Percentiles rank a stretch among this genome's conserved stretches.
Evolutionary conservation across 1,140 invertebrate species (phyloP).

Genomic region (Musca vetustissima): DNA sequence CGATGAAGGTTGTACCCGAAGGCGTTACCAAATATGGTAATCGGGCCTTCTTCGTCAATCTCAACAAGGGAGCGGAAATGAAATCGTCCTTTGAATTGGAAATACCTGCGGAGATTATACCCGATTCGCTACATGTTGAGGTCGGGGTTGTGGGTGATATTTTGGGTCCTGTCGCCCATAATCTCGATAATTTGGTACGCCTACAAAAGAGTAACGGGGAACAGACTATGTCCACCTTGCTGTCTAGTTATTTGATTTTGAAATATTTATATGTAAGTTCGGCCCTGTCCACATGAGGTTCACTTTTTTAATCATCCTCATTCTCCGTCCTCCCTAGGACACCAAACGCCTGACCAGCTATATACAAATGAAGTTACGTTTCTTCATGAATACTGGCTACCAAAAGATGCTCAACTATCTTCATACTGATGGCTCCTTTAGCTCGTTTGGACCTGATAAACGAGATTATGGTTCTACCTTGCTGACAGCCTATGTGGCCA

Average conservation of each 20-base stretch:
- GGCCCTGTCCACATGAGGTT: no score
- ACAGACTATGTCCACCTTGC: constrained; percentile 91
- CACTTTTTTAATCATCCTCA: no score
- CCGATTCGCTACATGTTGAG: constrained; percentile 70
- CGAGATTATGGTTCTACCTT: constrained; percentile 80
- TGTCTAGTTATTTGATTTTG: constrained; percentile 84
- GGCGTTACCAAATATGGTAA: constrained; percentile 78
- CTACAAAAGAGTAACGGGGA: constrained; percentile 92
- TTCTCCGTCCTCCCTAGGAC: background rate
- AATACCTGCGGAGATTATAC: constrained; percentile 70
- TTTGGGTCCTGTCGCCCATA: constrained; percentile 72
- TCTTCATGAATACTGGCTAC: constrained; percentile 85
- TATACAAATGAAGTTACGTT: constrained; percentile 71
- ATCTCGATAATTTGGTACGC: constrained; percentile 73
- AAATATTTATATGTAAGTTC: constrained; percentile 64
- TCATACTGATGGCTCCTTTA: constrained; percentile 90
- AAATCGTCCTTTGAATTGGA: constrained; percentile 66
- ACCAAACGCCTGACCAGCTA: constrained; percentile 52
- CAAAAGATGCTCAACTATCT: constrained; percentile 91
- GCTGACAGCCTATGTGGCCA: constrained; percentile 91
- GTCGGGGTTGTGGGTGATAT: constrained; percentile 76
- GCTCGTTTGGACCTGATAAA: constrained; percentile 74
- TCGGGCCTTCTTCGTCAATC: constrained; percentile 74
- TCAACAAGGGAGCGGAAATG: constrained; percentile 62
- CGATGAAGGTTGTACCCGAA: constrained; percentile 77